A percentile compares a stretch with the other conserved stretches of the same genome.
phyloP scores from a whole-genome alignment of 2,113 vertebrate species.

The Gobiocypris rarus region DNA sequence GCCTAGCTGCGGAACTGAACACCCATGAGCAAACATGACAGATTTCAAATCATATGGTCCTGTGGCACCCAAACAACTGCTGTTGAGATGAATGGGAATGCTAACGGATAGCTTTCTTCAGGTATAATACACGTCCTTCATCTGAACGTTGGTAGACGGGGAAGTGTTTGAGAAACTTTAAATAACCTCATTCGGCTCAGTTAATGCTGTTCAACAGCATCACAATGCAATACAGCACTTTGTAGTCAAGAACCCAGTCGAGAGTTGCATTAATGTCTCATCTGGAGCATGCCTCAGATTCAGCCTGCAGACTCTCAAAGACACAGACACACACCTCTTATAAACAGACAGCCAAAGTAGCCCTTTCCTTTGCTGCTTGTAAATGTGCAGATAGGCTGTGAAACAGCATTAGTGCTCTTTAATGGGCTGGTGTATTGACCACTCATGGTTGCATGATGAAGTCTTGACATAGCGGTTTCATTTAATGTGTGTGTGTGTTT shows the following conservation, averaged over 20 bases:
- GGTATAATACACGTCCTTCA: background rate
- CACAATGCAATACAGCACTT: background rate
- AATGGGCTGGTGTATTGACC: conserved; percentile 63
- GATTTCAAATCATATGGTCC: background rate
- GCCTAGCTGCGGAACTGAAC: background rate
- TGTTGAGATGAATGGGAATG: background rate
- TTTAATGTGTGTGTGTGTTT: conserved; percentile 60
- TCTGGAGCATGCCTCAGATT: background rate
- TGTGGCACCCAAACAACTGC: background rate
- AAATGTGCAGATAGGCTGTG: conserved; percentile 56
- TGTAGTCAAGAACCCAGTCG: background rate
- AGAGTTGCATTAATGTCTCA: background rate
- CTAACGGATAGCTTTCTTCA: background rate
- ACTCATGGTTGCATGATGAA: conserved; percentile 59
- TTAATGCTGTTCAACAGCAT: background rate
- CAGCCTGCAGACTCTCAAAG: conserved; percentile 6
- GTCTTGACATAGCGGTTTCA: conserved; percentile 68
- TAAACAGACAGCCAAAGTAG: conserved; percentile 19
- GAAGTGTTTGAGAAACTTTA: background rate
- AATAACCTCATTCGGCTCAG: background rate
- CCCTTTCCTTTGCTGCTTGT: conserved; percentile 54
- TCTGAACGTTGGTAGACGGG: background rate
- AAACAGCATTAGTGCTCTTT: conserved; percentile 72
- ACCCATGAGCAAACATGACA: background rate
- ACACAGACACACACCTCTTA: background rate